These are phyloP conservation scores for Corydoras maculifer DNA, from an alignment of 2,113 vertebrate genomes.

Conservation along the genomic window DNA sequence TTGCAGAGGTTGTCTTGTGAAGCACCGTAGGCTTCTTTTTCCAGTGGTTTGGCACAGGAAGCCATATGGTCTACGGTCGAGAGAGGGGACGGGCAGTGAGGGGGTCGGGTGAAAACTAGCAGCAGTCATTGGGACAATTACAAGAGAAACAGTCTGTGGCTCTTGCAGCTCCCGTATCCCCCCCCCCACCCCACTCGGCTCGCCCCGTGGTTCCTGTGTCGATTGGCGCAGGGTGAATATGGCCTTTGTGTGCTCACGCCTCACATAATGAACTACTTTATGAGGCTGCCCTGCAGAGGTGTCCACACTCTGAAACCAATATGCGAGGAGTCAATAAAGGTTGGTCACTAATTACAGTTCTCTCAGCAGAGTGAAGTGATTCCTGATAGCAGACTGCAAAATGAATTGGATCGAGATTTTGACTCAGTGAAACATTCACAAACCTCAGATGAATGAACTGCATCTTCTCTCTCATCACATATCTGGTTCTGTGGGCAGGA, in stretches of 20 bases:
- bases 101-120: slow-evolving; percentile 36
- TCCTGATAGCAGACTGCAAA: slow-evolving; percentile 9
- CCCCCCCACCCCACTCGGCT: slow-evolving; percentile 36
- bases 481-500: slow-evolving; percentile 9
- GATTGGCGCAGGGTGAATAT: slow-evolving; percentile 41
- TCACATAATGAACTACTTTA: slow-evolving; percentile 41
- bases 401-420: slow-evolving; percentile 5
- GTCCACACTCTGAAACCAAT: slow-evolving; percentile 20
- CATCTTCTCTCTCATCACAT: slow-evolving; percentile 11
- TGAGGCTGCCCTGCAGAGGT: slow-evolving; percentile 20
- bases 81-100: slow-evolving; percentile 12
- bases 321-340: slow-evolving; percentile 27
- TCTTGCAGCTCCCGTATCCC: slow-evolving; percentile 30
- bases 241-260: slow-evolving; percentile 42
- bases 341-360: not conserved
- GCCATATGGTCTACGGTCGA: slow-evolving; percentile 6
- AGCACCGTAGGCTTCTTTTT: slow-evolving; percentile 26
- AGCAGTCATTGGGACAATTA: slow-evolving; percentile 41
- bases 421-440: not conserved
- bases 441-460: not conserved
- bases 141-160: slow-evolving; percentile 38
- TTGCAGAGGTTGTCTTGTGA: slow-evolving; percentile 17
- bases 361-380: not conserved
- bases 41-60: slow-evolving; percentile 35
- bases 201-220: slow-evolving; percentile 29